Conservation (phyloP, 2,113 vertebrate genomes). For the Nicator chloris region DNA sequence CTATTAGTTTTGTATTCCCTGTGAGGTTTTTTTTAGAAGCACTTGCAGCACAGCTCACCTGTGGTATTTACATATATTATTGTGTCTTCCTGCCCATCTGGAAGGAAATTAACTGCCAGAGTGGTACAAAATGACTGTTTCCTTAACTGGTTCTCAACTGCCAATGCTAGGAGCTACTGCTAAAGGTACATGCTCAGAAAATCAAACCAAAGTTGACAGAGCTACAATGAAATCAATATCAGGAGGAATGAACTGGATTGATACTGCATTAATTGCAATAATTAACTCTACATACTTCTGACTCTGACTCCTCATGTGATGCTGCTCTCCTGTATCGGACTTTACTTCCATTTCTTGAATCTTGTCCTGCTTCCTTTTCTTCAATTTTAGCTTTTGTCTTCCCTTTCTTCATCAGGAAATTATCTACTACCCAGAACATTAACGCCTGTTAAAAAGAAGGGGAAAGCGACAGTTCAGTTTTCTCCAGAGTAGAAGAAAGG, state of each 20-base stretch:
- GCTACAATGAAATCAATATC: neutral
- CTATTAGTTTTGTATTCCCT: neutral
- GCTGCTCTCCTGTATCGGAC: constrained; percentile 93
- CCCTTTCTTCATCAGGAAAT: constrained; percentile 98
- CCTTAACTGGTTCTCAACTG: neutral
- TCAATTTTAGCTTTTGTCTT: constrained; percentile 98
- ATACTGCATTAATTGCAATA: neutral
- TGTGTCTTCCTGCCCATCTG: neutral
- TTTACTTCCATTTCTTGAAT: constrained; percentile 88
- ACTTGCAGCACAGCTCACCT: neutral
- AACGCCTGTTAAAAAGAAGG: constrained; percentile 77
- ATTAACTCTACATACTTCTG: constrained; percentile 80
- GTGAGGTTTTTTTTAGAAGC: neutral
- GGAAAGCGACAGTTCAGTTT: neutral
- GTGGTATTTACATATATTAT: neutral
- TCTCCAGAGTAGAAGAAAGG: neutral
- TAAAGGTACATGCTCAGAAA: neutral
- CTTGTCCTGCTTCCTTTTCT: constrained; percentile 86
- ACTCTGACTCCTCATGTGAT: constrained; percentile 96
- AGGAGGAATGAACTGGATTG: neutral
- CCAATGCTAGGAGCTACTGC: neutral
- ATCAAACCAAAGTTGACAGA: neutral
- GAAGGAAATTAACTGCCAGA: neutral
- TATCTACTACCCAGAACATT: constrained; percentile 99
- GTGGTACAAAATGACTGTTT: neutral